A percentile compares a stretch with the other conserved stretches of the same genome.
These are phyloP conservation scores for Ellobius talpinus DNA, from an alignment of 2,113 vertebrate genomes.

Conservation along the genomic window DNA sequence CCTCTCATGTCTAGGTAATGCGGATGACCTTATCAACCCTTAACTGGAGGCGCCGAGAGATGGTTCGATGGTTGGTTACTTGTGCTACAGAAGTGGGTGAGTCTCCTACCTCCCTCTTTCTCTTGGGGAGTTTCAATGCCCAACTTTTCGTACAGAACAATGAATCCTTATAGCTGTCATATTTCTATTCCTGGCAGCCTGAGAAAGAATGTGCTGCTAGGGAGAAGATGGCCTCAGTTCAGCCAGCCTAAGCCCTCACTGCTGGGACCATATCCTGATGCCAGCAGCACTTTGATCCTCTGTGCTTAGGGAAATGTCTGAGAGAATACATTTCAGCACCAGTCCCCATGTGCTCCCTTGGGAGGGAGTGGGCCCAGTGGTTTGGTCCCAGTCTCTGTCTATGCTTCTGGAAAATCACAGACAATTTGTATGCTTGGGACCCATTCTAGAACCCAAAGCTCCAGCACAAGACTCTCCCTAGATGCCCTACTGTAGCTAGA, in stretches of 20 bases:
- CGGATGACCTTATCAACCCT: conserved; percentile 98
- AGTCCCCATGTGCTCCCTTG: background rate
- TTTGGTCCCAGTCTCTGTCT: conserved; percentile 52
- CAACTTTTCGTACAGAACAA: background rate
- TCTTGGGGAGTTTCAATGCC: conserved; percentile 4
- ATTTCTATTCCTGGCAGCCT: conserved; percentile 41
- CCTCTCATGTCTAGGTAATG: conserved; percentile 92
- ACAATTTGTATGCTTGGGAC: conserved; percentile 15
- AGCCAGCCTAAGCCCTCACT: conserved; percentile 32
- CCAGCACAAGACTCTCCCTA: conserved; percentile 34
- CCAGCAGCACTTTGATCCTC: conserved; percentile 43
- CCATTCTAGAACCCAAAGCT: conserved; percentile 37
- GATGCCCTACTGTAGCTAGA: conserved; percentile 35
- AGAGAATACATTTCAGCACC: conserved; percentile 46
- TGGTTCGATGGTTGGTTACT: conserved; percentile 99
- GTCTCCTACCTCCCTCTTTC: conserved; percentile 80
- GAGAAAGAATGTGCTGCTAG: conserved; percentile 29
- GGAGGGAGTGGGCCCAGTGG: background rate
- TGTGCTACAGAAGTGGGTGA: conserved; percentile 99
- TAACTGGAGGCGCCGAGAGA: conserved; percentile 98
- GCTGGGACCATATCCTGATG: conserved; percentile 35
- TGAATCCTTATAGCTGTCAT: conserved; percentile 17
- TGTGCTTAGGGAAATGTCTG: conserved; percentile 26
- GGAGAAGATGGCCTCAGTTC: conserved; percentile 42
- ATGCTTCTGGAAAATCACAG: conserved; percentile 47